These are phyloP conservation scores for Sepioteuthis lessoniana DNA, from an alignment of 2,888 invertebrate species.

Conservation along the genomic window DNA sequence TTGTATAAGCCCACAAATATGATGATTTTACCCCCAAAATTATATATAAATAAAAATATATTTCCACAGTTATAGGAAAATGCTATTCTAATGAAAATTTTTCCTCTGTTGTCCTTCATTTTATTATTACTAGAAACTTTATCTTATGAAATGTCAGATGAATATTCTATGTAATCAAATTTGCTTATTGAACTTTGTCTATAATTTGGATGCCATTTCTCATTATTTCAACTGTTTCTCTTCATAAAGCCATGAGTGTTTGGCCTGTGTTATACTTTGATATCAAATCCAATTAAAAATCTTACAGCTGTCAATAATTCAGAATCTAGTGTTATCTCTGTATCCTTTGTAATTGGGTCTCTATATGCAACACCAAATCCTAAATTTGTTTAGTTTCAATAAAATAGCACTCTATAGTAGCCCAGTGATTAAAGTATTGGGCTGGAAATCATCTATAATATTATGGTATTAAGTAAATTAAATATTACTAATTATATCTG, in stretches of 20 bases:
- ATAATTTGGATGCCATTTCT: background rate
- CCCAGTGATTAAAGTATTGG: too few relatives aligned
- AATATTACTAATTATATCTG: too few relatives aligned
- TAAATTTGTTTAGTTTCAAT: background rate
- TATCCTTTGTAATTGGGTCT: background rate
- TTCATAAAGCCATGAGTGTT: background rate
- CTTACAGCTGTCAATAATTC: background rate
- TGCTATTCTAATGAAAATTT: background rate
- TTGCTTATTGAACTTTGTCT: background rate
- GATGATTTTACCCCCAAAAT: background rate
- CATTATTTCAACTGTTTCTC: background rate
- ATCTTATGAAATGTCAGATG: background rate
- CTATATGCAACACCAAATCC: background rate
- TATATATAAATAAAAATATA: background rate
- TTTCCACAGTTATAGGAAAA: background rate
- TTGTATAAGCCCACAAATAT: background rate
- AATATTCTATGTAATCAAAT: background rate
- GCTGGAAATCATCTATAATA: too few relatives aligned
- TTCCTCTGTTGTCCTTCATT: background rate
- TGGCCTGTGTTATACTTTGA: background rate
- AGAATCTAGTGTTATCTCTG: background rate
- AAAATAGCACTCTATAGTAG: too few relatives aligned
- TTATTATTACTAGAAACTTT: background rate
- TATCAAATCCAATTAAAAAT: background rate
- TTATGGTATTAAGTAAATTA: too few relatives aligned